Base-by-base conservation (phyloP, 2,888 invertebrate genomes). In the Rutpela maculata region DNA sequence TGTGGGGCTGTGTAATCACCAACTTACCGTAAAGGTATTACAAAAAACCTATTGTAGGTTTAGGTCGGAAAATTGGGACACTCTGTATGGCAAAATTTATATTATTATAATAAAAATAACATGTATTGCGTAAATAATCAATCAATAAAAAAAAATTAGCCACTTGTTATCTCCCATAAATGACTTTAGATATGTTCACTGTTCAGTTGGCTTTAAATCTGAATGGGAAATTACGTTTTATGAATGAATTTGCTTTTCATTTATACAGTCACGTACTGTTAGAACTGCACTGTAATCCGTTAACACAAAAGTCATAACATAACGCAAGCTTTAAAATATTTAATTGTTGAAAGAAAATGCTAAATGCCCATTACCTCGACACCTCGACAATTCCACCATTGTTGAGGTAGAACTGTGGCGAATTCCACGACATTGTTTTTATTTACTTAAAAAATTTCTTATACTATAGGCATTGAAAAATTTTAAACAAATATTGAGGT, bases 191-290 rank as follows among this genome's bases (percentile, higher is more conserved):
- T 50, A 50, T 1, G 50, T 50, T n/a, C n/a, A n/a, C n/a, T n/a
- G n/a, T n/a, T 50, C 50, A 12, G 50, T 50, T 15, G 15, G 50
- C 4, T 50, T 50, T 50, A 50, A 15, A 50, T 15, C 50, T 50
- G 15, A 50, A 50, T 50, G 11, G 50, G 50, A 50, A 50, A 50
- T 50, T 50, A 50, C 15, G 3, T 50, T 50, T 50, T 50, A 50
- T 50, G 50, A 50, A 50, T 50, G 12, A 50, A 50, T 50, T 50
- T 50, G 50, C 50, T 50, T 50, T 50, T 50, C 50, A 50, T 50
- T 50, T 50, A 15, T 50, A 50, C 15, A 50, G 50, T 50, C 50
- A 50, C 50, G 50, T 50, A 50, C 15, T 12, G 50, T 15, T 12
- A 12, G 15, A 38, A 9, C 1, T 3, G 38, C 38, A 9, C 38